These are phyloP conservation scores for Equus quagga DNA, from an alignment of 2,113 vertebrate genomes.

Conservation along the genomic window DNA sequence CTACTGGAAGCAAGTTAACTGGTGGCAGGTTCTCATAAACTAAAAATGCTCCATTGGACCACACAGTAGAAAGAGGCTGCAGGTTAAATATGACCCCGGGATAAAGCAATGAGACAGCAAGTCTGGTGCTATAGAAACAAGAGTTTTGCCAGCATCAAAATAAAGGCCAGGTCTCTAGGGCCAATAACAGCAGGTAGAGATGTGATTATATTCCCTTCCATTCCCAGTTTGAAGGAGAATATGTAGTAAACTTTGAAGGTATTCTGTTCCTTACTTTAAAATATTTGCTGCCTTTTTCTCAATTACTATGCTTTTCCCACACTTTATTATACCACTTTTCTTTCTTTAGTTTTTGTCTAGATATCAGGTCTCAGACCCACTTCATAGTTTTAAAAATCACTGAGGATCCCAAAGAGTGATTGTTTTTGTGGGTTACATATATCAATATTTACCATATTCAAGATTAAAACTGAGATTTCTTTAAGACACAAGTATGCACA, in stretches of 20 bases:
- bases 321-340: conserved; percentile 17
- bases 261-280: neutral
- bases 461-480: neutral
- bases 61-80: conserved; percentile 34
- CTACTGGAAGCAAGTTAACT: conserved; percentile 13
- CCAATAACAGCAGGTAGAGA: neutral
- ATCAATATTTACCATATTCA: neutral
- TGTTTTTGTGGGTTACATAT: too few relatives aligned
- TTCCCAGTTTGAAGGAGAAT: neutral
- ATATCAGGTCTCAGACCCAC: neutral
- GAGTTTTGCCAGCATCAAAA: neutral
- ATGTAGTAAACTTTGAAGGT: neutral
- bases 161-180: neutral
- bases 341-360: neutral
- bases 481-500: neutral
- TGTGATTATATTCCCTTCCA: neutral
- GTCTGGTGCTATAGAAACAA: neutral
- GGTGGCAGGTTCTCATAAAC: conserved; percentile 20
- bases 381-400: neutral
- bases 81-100: conserved; percentile 27
- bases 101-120: conserved; percentile 29
- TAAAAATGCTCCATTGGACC: conserved; percentile 55
- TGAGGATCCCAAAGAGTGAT: neutral
- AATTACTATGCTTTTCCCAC: neutral
- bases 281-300: conserved; percentile 47